Evolutionary conservation across 2,113 vertebrate genomes (phyloP), one percentile per base, ranked within the genome.

Genomic region (Oxyura jamaicensis): DNA sequence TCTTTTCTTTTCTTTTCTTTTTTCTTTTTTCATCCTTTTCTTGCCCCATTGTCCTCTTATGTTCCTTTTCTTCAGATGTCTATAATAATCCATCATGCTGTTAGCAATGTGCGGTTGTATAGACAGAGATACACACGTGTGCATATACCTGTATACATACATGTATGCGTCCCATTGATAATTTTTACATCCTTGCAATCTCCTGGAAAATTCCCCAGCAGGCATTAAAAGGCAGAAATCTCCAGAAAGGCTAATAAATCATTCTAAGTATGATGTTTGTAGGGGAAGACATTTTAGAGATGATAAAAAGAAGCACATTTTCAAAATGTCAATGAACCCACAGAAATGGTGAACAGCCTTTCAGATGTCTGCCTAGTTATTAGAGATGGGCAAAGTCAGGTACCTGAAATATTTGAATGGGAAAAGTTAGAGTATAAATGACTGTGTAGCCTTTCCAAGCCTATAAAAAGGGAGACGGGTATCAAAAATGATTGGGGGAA

Each of bases 291-390:
- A 91, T 97, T 94, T 86, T 86, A 50, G 73, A 94, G 80, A 93
- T 73, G 92, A 79, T 82, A 96, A 91, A 96, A 97, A 65, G 69
- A 28, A 78, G 77, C 73, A 78, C 92, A 94, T 93, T 96, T 94
- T 93, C 92, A 91, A 97, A 97, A 97, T 93, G 95, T 95, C 93
- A 97, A 93, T 96, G 96, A 94, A 97, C 86, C 95, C 72, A 62
- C 77, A 78, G 93, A 90, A 73, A 95, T 31, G 58, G 91, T 53
- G 95, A 92, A 91, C 1, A 31, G 83, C 77, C 83, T 88, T 86
- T 91, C 83, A 44, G 76, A 73, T 84, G 52, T 60, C 93, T 96
- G 83, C 83, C 60, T 83, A 62, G 68, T 93, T 92, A 94, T 52
- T 92, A 88, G 93, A 78, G 68, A 86, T 48, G 67, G 89, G 87